Conservation (phyloP, 2,113 vertebrate species). For the Tragelaphus strepsiceros region DNA sequence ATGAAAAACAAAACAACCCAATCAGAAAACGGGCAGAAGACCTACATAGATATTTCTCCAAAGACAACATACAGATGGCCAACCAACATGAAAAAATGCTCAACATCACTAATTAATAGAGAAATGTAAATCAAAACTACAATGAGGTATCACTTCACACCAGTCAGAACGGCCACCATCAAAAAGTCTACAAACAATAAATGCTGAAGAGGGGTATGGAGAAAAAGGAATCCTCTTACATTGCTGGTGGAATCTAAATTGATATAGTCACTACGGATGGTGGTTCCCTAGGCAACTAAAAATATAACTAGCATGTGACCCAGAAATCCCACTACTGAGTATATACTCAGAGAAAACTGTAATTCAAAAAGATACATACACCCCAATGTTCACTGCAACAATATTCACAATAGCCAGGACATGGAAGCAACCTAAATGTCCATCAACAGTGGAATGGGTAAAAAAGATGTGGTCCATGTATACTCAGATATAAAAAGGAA, state of each 20-base stretch:
- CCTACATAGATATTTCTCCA: neutral
- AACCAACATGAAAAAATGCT: neutral
- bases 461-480: neutral
- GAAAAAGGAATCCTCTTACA: neutral
- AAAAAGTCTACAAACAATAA: neutral
- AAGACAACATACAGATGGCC: neutral
- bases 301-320: neutral
- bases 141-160: neutral
- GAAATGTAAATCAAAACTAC: neutral
- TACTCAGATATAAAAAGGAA: neutral
- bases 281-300: neutral
- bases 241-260: neutral
- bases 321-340: neutral
- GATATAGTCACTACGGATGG: neutral
- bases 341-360: neutral
- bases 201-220: neutral
- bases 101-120: neutral
- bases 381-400: neutral
- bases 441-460: neutral
- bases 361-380: neutral
- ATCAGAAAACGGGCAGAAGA: neutral
- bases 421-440: neutral
- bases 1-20: neutral
- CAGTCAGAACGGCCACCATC: neutral
- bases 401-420: neutral